These are phyloP conservation scores for Xestia rhomboidea DNA, from an alignment of 2,888 invertebrate genomes.

Conservation along the genomic window DNA sequence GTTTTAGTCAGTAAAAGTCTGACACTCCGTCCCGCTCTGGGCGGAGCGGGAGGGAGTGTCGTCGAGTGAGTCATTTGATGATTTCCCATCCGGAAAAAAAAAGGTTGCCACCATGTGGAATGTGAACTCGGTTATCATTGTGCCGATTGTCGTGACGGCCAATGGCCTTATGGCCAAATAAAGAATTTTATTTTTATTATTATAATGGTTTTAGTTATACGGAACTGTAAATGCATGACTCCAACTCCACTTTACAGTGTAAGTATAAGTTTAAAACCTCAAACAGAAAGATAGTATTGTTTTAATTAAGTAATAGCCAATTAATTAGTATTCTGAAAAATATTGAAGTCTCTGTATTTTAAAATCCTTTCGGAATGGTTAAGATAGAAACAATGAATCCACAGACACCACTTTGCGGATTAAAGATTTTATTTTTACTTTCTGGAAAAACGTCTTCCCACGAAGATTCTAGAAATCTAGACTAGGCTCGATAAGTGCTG, in stretches of 20 bases:
- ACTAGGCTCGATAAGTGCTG: neutral
- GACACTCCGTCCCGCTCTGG: too few species aligned
- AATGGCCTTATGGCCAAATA: too few species aligned
- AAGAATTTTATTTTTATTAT: too few species aligned
- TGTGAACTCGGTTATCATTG: too few species aligned
- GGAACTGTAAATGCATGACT: neutral
- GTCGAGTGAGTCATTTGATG: too few species aligned
- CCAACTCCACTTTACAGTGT: neutral
- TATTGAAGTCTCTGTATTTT: constrained; percentile 10
- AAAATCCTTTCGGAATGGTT: constrained; percentile 24
- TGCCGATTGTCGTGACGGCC: too few species aligned
- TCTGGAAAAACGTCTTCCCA: neutral
- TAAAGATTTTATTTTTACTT: constrained; percentile 22
- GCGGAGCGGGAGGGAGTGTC: too few species aligned
- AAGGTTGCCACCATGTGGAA: too few species aligned
- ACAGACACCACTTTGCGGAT: constrained; percentile 39
- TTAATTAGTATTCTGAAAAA: constrained; percentile 35
- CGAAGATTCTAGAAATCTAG: neutral
- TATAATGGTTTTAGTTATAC: neutral
- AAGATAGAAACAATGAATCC: constrained; percentile 9
- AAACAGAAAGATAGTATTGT: neutral
- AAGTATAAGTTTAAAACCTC: neutral
- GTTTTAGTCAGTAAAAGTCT: too few species aligned
- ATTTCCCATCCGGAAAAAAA: too few species aligned
- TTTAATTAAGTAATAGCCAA: constrained; percentile 23